These are phyloP conservation scores for Drosophila barbarae DNA, from an alignment of 2,888 invertebrate species.

Conservation along the genomic window DNA sequence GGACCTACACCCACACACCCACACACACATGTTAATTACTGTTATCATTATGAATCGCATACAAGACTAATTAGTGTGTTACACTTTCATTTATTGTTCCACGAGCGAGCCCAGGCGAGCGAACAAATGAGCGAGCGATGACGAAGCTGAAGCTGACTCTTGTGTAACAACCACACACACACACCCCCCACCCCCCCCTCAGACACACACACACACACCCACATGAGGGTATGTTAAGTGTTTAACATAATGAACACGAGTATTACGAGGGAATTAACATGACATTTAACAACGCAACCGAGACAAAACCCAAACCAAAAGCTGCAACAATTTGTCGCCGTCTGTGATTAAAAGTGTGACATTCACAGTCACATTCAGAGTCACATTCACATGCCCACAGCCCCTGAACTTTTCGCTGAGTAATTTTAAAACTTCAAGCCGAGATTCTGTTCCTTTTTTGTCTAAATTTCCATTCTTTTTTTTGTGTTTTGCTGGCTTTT, in stretches of 20 bases:
- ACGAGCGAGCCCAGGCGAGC: slow-evolving; percentile 24
- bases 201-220: not conserved
- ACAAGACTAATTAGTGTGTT: slow-evolving; percentile 71
- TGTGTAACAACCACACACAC: slow-evolving; percentile 24
- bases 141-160: slow-evolving; percentile 34
- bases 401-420: slow-evolving; percentile 33
- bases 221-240: slow-evolving; percentile 54
- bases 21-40: slow-evolving; percentile 64
- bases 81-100: slow-evolving; percentile 69
- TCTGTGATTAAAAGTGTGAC: slow-evolving; percentile 48
- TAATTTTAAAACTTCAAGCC: slow-evolving; percentile 30
- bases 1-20: slow-evolving; percentile 5
- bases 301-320: slow-evolving; percentile 32
- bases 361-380: slow-evolving; percentile 8
- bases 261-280: slow-evolving; percentile 69
- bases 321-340: slow-evolving; percentile 37
- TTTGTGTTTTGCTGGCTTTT: not conserved
- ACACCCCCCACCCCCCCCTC: not conserved
- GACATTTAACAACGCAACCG: slow-evolving; percentile 64
- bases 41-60: slow-evolving; percentile 76
- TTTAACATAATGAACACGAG: slow-evolving; percentile 74
- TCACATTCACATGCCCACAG: slow-evolving; percentile 5
- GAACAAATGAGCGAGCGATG: slow-evolving; percentile 24
- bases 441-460: slow-evolving; percentile 12
- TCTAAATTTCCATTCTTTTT: not conserved